phyloP scores from a whole-genome alignment of 1,140 invertebrate species.

The Diorhabda carinulata region DNA sequence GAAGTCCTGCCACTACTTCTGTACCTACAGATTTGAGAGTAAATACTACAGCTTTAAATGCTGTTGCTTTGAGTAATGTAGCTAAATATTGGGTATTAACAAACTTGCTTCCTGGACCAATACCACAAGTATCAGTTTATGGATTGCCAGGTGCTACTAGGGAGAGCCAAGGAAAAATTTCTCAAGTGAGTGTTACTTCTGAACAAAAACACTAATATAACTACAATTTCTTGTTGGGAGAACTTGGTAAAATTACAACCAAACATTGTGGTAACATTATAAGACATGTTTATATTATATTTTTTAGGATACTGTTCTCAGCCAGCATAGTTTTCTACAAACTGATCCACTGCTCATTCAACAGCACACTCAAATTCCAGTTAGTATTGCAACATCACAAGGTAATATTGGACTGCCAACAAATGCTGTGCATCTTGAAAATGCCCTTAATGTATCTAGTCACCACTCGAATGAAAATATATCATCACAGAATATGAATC shows the following conservation, averaged over 20 bases:
- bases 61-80: conserved; percentile 58
- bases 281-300: background rate
- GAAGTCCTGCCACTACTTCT: conserved; percentile 47
- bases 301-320: conserved; percentile 40
- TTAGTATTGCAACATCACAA: conserved; percentile 43
- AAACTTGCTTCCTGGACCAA: conserved; percentile 59
- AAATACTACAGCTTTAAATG: conserved; percentile 57
- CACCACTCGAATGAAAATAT: conserved; percentile 45
- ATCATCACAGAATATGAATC: conserved; percentile 28
- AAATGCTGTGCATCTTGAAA: conserved; percentile 45
- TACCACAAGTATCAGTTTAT: conserved; percentile 62
- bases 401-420: conserved; percentile 44
- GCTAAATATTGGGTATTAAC: conserved; percentile 66
- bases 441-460: conserved; percentile 36
- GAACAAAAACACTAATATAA: too few species aligned
- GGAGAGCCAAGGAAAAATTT: conserved; percentile 56
- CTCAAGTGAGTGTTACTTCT: conserved; percentile 48
- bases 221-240: too few species aligned
- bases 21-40: conserved; percentile 57
- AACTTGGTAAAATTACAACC: too few species aligned
- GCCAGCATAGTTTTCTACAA: conserved; percentile 44
- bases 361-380: conserved; percentile 45
- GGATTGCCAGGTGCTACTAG: conserved; percentile 53
- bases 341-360: conserved; percentile 43
- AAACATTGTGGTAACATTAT: too few species aligned